phyloP scores from a whole-genome alignment of 2,113 vertebrate genomes.

The Eudyptes chrysolophus region DNA sequence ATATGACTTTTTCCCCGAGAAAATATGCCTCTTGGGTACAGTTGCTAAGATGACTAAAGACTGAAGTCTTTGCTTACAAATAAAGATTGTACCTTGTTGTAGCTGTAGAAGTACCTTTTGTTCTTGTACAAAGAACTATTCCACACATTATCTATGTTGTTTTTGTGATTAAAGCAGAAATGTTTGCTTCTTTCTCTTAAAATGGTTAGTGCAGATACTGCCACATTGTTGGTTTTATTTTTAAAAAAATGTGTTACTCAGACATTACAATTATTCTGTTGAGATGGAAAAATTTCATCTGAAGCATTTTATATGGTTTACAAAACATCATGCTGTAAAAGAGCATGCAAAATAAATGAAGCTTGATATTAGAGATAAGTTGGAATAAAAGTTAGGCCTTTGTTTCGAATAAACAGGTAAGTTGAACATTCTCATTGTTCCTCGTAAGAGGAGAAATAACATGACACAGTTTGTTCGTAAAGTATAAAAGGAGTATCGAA shows the following conservation, averaged over 20 bases:
- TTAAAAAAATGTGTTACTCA: not conserved
- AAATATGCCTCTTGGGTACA: not conserved
- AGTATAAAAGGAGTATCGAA: not conserved
- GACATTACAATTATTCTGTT: not conserved
- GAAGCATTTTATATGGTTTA: not conserved
- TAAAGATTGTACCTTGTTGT: not conserved
- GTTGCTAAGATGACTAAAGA: not conserved
- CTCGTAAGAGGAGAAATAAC: not conserved
- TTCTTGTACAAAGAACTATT: not conserved
- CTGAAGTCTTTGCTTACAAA: not conserved
- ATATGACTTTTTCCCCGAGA: not conserved
- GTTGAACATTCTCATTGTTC: not conserved
- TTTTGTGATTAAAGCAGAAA: not conserved
- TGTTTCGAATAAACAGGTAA: not conserved
- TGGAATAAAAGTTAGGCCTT: not conserved
- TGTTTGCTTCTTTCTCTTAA: not conserved
- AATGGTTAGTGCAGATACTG: not conserved
- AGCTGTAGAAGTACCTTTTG: not conserved
- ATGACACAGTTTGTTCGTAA: not conserved
- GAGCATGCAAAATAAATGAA: not conserved
- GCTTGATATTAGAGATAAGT: not conserved
- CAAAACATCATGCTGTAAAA: not conserved
- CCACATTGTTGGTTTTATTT: not conserved
- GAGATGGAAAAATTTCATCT: not conserved
- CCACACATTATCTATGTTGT: rapidly evolving